Evolutionary conservation across 2,113 vertebrate genomes (phyloP), one percentile per base, ranked within the genome.

Genomic region (Ciconia stormi): DNA sequence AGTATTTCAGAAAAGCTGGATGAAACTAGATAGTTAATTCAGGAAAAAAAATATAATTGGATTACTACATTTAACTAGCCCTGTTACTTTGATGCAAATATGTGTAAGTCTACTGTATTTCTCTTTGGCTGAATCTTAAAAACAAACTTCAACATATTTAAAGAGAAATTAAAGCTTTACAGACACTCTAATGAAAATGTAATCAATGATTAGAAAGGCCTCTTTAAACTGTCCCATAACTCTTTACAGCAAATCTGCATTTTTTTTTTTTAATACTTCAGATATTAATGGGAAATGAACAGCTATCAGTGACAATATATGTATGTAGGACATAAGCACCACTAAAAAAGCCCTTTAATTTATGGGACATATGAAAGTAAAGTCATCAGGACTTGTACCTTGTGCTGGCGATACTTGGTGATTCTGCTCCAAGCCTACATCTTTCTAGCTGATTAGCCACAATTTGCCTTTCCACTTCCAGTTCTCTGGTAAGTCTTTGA

Each of bases 391-490:
- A 97, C 97, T 88, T 98, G 97, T 99, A 99, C 99, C 99, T 99
- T 99, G 99, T 99, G 98, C 99, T 99, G 98, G 98, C 99, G 97
- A 98, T 97, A 97, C 99, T 99, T 92, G 99, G 99, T 84, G 99
- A 99, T 97, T 99, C 99, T 94, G 99, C 98, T 98, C 99, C 99
- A 83, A 99, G 99, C 98, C 99, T 99, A 99, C 99, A 99, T 99
- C 99, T 99, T 98, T 99, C 99, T 98, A 99, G 99, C 98, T 99
- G 99, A 99, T 99, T 99, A 98, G 99, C 99, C 98, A 99, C 99
- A 98, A 99, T 99, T 98, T 99, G 99, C 98, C 99, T 99, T 98
- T 99, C 99, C 98, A 99, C 99, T 98, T 99, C 99, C 98, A 99
- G 99, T 98, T 99, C 99, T 98, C 99, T 98, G 98, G 99, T 99